A percentile compares a stretch with the other conserved stretches of the same genome.
Evolutionary conservation across 2,797 vertebrate genomes (phyloP).

Genomic region (Malacoraja senta): DNA sequence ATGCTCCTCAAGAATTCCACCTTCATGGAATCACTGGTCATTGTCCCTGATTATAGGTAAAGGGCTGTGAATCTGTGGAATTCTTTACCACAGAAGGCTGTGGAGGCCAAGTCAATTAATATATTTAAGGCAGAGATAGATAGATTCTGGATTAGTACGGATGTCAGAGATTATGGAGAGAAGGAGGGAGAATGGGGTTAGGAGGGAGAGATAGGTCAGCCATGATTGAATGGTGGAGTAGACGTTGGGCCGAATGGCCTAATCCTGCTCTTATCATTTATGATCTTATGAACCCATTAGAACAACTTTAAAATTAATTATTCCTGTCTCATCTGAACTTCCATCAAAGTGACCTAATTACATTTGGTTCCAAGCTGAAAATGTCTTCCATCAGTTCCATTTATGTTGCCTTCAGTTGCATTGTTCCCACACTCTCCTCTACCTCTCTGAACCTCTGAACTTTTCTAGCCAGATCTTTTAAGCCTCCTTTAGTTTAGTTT

Average conservation of each 20-base stretch:
- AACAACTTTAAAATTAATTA: not conserved
- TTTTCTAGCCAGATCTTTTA: not conserved
- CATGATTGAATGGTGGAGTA: no score
- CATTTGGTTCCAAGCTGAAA: not conserved
- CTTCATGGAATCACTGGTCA: not conserved
- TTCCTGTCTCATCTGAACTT: not conserved
- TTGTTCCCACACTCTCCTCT: not conserved
- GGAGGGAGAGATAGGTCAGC: no score
- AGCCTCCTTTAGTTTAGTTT: not conserved
- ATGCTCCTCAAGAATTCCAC: not conserved
- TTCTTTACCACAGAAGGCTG: no score
- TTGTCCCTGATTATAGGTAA: no score
- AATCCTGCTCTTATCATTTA: no score
- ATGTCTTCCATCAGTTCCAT: not conserved
- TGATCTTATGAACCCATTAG: not conserved
- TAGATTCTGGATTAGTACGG: no score
- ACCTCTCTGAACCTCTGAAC: not conserved
- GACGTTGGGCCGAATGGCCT: no score
- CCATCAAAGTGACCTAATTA: not conserved
- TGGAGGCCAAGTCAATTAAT: no score
- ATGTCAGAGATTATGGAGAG: no score
- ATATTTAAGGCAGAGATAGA: no score
- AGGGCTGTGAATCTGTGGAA: no score
- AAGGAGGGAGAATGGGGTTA: no score
- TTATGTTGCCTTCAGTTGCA: not conserved